Base-by-base conservation (phyloP, 35 echinoderm and acorn worm species). In the Apostichopus parvimensis region DNA sequence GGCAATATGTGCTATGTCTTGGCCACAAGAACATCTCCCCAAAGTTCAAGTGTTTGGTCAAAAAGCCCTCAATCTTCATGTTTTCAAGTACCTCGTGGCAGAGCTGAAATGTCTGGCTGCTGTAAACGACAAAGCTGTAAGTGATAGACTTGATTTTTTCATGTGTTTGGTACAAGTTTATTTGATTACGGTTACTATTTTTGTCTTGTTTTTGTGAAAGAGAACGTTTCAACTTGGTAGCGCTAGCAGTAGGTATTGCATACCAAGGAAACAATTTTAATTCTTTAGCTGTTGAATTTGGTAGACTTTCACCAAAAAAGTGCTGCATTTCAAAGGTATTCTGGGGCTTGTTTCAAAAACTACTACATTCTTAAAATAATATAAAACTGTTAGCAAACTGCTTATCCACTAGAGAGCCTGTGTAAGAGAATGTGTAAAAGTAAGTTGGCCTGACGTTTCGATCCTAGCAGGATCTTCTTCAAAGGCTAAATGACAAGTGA, bases 31-130 rank as follows among this genome's bases (percentile, higher is more conserved):
- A 21, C 78, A 87, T 77, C 57, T 77, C 8, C 25, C 72, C 8
- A 57, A 73, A 61, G 89, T 96, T 14, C 68, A 90, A 66, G 87
- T 79, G 17, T 87, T 98, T 10, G 97, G 94, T 22, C 93, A 98
- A 72, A 91, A 94, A 80, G 97, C 97, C 22, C 45, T 94, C 6
- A 93, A 91, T 80, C 93, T 95, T 45, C 94, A 96, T 28, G 94
- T 96, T 18, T 95, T 98, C 55, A 61, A 92, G 54, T 98, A 96
- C 55, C 89, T 98, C 5, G 70, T 62, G 6, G 57, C 18, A 17
- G 93, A 90, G 56, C 58, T 98, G 57, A 91, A 91, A 54, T 57
- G 6, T 13, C 53, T 91, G 71, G 54, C 89, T 22, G 72, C 72
- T 25, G 28, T 54, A n/a, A 91, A 91, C 22, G 56, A 91, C 54